Evolutionary conservation across 2,797 vertebrate species (phyloP).

Genomic region (Pseudochirops cupreus): DNA sequence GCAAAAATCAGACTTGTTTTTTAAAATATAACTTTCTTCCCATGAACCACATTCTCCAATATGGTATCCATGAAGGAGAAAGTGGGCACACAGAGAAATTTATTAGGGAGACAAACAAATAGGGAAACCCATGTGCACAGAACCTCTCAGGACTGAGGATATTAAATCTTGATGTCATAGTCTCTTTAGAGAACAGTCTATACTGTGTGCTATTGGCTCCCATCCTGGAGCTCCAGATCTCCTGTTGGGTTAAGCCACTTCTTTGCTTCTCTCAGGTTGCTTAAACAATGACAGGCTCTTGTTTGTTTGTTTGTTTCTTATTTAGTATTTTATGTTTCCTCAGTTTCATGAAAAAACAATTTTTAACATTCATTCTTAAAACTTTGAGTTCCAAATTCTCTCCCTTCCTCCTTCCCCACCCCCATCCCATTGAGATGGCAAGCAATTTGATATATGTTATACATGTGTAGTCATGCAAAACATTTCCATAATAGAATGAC

Average conservation of each 20-base stretch:
- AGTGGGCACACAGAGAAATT: not conserved
- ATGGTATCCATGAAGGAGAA: not conserved
- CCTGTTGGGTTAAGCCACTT: not conserved
- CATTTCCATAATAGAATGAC: not conserved
- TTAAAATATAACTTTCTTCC: not conserved
- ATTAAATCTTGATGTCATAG: not conserved
- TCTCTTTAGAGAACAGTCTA: not conserved
- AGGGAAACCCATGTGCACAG: not conserved
- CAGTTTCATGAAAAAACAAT: too few species aligned
- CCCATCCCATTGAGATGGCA: too few species aligned
- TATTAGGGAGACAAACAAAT: not conserved
- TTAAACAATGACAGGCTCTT: not conserved
- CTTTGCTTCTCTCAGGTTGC: not conserved
- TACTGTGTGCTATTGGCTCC: not conserved
- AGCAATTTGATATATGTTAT: too few species aligned
- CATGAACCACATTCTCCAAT: not conserved
- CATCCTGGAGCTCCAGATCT: not conserved
- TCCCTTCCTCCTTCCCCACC: too few species aligned
- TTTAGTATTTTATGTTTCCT: too few species aligned
- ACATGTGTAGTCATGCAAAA: too few species aligned
- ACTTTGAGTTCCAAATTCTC: too few species aligned
- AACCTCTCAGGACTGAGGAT: not conserved
- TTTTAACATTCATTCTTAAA: too few species aligned
- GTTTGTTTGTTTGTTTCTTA: too few species aligned
- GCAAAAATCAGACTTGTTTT: not conserved